Conservation (phyloP, 2,888 invertebrate genomes). For the Cinara cedri region DNA sequence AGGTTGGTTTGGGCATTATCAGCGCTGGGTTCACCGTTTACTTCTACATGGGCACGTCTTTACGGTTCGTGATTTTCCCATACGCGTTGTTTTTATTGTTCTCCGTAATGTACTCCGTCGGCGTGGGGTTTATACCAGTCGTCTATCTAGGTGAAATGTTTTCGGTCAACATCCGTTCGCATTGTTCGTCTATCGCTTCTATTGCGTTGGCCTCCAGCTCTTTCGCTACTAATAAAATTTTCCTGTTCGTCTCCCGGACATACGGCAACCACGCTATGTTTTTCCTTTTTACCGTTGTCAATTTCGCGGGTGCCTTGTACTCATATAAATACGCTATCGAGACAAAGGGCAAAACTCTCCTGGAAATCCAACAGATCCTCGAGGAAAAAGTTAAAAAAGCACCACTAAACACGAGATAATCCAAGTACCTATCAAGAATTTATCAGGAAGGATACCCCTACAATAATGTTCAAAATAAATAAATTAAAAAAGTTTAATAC, state of each 20-base stretch:
- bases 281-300: slow-evolving; percentile 68
- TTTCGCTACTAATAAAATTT: slow-evolving; percentile 68
- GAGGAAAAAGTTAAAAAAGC: slow-evolving; percentile 61
- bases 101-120: slow-evolving; percentile 68
- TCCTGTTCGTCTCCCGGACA: slow-evolving; percentile 68
- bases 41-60: slow-evolving; percentile 50
- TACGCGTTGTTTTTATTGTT: slow-evolving; percentile 68
- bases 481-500: too few species aligned
- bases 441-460: too few species aligned
- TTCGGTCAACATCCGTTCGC: slow-evolving; percentile 70
- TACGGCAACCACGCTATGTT: slow-evolving; percentile 73
- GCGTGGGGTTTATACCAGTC: slow-evolving; percentile 70
- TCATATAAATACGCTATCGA: slow-evolving; percentile 68
- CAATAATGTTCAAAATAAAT: too few species aligned
- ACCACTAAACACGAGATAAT: too few species aligned
- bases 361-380: slow-evolving; percentile 72
- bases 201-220: slow-evolving; percentile 67
- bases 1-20: slow-evolving; percentile 56
- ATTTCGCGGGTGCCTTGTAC: slow-evolving; percentile 67
- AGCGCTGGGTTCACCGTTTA: slow-evolving; percentile 57
- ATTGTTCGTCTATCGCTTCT: slow-evolving; percentile 68
- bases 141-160: slow-evolving; percentile 71
- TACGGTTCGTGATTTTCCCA: slow-evolving; percentile 64
- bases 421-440: too few species aligned
- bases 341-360: slow-evolving; percentile 74